phyloP scores from a whole-genome alignment of 2,797 vertebrate genomes.

The Octomys mimax region DNA sequence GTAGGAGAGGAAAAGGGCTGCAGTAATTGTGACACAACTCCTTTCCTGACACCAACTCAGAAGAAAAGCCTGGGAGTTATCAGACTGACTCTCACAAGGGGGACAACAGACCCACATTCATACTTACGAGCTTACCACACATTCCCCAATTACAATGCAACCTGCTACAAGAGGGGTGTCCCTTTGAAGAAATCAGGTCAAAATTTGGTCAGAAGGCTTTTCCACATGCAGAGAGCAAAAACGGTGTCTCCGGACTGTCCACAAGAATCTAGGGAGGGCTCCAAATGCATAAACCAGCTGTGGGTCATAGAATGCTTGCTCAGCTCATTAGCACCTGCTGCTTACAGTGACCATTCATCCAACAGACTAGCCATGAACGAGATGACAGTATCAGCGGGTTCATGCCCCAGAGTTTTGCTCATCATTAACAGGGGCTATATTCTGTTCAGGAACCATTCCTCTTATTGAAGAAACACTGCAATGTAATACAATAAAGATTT shows the following conservation, averaged over 20 bases:
- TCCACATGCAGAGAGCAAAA: slow-evolving; percentile 63
- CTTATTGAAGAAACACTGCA: slow-evolving; percentile 76
- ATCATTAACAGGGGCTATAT: slow-evolving; percentile 73
- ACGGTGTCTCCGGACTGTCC: slow-evolving; percentile 48
- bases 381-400: slow-evolving; percentile 81
- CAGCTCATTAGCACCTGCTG: slow-evolving; percentile 83
- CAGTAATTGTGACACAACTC: slow-evolving; percentile 20
- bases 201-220: slow-evolving; percentile 67
- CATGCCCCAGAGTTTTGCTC: slow-evolving; percentile 80
- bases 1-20: not conserved
- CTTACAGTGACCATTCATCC: slow-evolving; percentile 82
- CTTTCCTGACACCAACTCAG: slow-evolving; percentile 61
- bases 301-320: slow-evolving; percentile 77
- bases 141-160: slow-evolving; percentile 37
- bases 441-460: slow-evolving; percentile 78
- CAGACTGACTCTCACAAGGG: slow-evolving; percentile 8
- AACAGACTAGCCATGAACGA: slow-evolving; percentile 77
- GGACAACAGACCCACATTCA: slow-evolving; percentile 42
- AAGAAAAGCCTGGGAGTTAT: slow-evolving; percentile 29
- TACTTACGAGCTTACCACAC: slow-evolving; percentile 43
- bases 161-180: slow-evolving; percentile 33
- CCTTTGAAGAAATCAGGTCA: slow-evolving; percentile 57
- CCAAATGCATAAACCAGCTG: slow-evolving; percentile 68
- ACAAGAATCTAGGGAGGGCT: slow-evolving; percentile 71
- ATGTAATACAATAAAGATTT: slow-evolving; percentile 74